Evolutionary conservation across 1,140 invertebrate species (phyloP).

Genomic region (Bemisia tabaci): DNA sequence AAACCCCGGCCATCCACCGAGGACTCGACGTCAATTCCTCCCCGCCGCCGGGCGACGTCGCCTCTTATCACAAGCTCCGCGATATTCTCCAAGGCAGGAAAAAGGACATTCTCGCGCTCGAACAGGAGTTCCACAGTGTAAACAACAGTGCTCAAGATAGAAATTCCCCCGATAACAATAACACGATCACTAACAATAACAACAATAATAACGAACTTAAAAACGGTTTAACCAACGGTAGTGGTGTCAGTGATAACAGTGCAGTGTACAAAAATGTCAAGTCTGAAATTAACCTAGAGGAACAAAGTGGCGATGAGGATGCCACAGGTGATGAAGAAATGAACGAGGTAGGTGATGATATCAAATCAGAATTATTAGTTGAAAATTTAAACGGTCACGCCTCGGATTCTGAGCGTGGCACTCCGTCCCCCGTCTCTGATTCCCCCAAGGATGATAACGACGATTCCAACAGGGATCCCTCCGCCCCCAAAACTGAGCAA

Average conservation of each 20-base stretch:
- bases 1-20: constrained; percentile 22
- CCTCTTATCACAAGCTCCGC: constrained; percentile 61
- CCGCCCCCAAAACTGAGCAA: constrained; percentile 28
- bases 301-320: constrained; percentile 2
- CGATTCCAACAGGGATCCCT: constrained; percentile 37
- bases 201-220: constrained; percentile 20
- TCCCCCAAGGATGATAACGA: constrained; percentile 34
- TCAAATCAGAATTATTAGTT: not conserved
- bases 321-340: constrained; percentile 6
- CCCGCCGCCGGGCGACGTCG: constrained; percentile 28
- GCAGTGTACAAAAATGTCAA: not conserved
- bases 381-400: constrained; percentile 22
- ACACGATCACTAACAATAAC: constrained; percentile 33
- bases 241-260: constrained; percentile 8
- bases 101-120: constrained; percentile 52
- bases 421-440: constrained; percentile 44
- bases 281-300: constrained; percentile 5
- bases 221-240: constrained; percentile 11
- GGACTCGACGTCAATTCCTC: constrained; percentile 22
- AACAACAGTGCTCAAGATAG: constrained; percentile 25
- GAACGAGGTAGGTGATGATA: constrained; percentile 14
- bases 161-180: constrained; percentile 36
- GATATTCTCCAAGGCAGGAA: constrained; percentile 70
- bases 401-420: constrained; percentile 48
- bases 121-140: constrained; percentile 39